phyloP scores from a whole-genome alignment of 1,140 invertebrate genomes.

The Diabrotica undecimpunctata region DNA sequence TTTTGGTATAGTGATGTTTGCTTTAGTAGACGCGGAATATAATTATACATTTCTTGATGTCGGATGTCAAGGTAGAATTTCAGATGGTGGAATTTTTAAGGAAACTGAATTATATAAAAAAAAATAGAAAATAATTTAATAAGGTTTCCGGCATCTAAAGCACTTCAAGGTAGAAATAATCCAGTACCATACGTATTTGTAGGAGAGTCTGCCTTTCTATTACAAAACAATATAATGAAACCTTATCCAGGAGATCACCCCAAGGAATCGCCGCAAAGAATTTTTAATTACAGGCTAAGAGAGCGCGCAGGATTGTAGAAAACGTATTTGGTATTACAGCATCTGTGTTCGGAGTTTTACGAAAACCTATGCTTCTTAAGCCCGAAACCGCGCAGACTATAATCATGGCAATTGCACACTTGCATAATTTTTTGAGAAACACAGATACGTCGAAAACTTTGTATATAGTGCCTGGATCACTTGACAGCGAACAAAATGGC shows the following conservation, averaged over 20 bases:
- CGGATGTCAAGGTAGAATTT: no score
- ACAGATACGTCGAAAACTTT: no score
- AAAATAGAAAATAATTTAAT: neutral
- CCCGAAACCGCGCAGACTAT: conserved; percentile 33
- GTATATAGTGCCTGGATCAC: no score
- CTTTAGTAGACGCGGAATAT: neutral
- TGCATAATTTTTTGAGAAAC: conserved; percentile 42
- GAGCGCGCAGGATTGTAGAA: neutral
- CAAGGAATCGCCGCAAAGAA: neutral
- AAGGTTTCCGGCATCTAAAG: rapidly evolving
- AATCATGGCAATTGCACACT: conserved; percentile 30
- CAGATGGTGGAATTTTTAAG: conserved; percentile 44
- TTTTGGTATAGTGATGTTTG: neutral
- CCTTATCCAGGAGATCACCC: neutral
- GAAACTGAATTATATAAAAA: neutral
- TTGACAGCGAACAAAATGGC: no score
- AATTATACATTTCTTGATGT: conserved; percentile 48
- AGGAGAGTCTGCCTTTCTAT: neutral
- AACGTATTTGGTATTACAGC: neutral
- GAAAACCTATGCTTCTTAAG: conserved; percentile 37
- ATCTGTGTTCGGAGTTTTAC: neutral
- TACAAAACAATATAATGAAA: neutral
- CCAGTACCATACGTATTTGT: neutral
- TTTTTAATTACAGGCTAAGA: neutral
- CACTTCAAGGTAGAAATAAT: neutral